phyloP scores from a whole-genome alignment of 2,888 invertebrate genomes.

The Teleiodes luculella region DNA sequence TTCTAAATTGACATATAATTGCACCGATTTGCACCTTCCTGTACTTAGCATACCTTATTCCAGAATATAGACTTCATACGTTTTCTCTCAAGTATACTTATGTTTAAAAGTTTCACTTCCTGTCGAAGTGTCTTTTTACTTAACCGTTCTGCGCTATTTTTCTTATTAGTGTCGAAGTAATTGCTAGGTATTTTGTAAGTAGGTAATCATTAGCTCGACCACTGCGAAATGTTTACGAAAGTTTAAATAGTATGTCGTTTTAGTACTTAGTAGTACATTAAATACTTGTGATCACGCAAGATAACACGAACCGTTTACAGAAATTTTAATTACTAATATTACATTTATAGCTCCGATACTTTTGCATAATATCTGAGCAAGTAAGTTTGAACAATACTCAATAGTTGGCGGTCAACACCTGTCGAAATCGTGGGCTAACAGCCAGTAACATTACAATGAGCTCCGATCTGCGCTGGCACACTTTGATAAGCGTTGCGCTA shows the following conservation, averaged over 20 bases:
- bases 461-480: slow-evolving; percentile 26
- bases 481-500: slow-evolving; percentile 24
- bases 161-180: neutral
- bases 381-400: slow-evolving; percentile 12
- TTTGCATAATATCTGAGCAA: slow-evolving; percentile 5
- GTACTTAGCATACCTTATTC: slow-evolving; percentile 33
- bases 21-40: slow-evolving; percentile 40
- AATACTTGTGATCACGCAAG: neutral
- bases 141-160: slow-evolving; percentile 6
- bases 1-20: slow-evolving; percentile 58
- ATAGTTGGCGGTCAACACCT: slow-evolving; percentile 23
- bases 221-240: neutral
- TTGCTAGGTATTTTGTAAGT: neutral
- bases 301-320: neutral
- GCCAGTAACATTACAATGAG: slow-evolving; percentile 22
- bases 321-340: neutral
- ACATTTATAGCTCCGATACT: neutral
- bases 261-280: no score
- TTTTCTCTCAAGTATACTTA: slow-evolving; percentile 24
- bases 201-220: neutral
- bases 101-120: slow-evolving; percentile 35
- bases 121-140: slow-evolving; percentile 19
- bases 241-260: neutral
- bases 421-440: slow-evolving; percentile 24
- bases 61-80: slow-evolving; percentile 27